A percentile compares a stretch with the other conserved stretches of the same genome.
phyloP scores from a whole-genome alignment of 2,888 invertebrate genomes.

The Agrotis segetum region DNA sequence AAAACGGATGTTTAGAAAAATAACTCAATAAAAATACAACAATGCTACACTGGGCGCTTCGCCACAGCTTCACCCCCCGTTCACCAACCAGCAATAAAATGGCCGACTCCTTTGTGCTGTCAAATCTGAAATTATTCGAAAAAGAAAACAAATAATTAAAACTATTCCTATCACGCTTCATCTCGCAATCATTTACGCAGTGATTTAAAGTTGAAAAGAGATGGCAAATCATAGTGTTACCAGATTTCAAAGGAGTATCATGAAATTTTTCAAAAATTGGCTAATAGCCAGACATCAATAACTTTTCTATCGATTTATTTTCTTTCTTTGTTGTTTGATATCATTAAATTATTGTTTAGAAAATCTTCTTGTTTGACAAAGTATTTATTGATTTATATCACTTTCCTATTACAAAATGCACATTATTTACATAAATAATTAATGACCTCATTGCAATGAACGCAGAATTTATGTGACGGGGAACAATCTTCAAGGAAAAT shows the following conservation, averaged over 20 bases:
- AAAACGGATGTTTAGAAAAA: constrained; percentile 74
- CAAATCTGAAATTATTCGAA: constrained; percentile 84
- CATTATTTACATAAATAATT: neutral
- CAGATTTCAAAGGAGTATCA: constrained; percentile 52
- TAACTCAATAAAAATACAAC: constrained; percentile 81
- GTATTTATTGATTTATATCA: neutral
- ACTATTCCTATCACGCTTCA: constrained; percentile 82
- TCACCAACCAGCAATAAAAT: constrained; percentile 87
- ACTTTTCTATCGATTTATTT: constrained; percentile 34
- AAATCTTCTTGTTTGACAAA: neutral
- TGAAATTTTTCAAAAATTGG: constrained; percentile 17
- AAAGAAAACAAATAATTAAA: constrained; percentile 89
- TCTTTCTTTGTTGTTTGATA: neutral
- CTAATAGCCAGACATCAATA: constrained; percentile 42
- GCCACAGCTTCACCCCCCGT: constrained; percentile 79
- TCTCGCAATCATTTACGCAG: constrained; percentile 74
- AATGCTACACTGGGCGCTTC: constrained; percentile 74
- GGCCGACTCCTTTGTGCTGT: constrained; percentile 91
- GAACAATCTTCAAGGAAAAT: too few relatives aligned
- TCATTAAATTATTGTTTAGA: neutral
- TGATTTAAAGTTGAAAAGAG: constrained; percentile 78
- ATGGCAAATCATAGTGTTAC: constrained; percentile 74
- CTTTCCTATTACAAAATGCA: neutral
- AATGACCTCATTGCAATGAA: constrained; percentile 20
- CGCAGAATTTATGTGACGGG: constrained; percentile 34